Base-by-base conservation (phyloP, 2,888 invertebrate genomes). In the Hirudinaria manillensis region DNA sequence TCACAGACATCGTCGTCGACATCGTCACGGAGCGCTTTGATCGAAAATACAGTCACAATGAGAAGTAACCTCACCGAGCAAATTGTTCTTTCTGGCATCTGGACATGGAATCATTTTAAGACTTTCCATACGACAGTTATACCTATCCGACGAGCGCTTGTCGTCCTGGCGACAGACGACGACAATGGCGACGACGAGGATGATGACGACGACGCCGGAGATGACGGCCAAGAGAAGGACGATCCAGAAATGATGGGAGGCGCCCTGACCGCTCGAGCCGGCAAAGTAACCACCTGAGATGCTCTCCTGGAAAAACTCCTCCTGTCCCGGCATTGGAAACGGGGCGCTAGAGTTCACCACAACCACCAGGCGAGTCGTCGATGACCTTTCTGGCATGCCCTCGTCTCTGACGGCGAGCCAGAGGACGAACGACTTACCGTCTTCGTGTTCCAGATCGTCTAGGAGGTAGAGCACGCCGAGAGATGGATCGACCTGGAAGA, bases 161-260 rank as follows among this genome's bases (percentile, higher is more conserved):
- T 66, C 65, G n/a, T 66, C 66, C 36, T 74, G 74, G n/a, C 66
- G 74, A 21, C 66, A 65, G 0, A 74, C 61, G 27, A 61, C 66
- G 66, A 66, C 74, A 1, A 74, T 66, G 74, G 66, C 45, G 2
- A 74, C 45, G 45, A 74, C 21, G 21, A 74, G 74, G 38, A 66
- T n/a, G 56, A 74, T 61, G 29, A 66, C 66, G 16, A 74, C 74
- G n/a, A 74, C 36, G 32, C 65, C 74, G 13, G 74, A 74, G 45
- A 74, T 29, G 66, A 74, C 32, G 10, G 74, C 74, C 32, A 74
- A 36, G 24, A 74, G 45, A 53, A 74, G 45, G 7, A 74, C 74
- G 2, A 74, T 68, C 68, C 68, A 68, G 36, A 68, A 68, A 21
- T 68, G 32, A 24, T 68, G 68, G 16, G 68, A n/a, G 7, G 29